A percentile compares a stretch with the other conserved stretches of the same genome.
phyloP scores from a whole-genome alignment of 30 jellyfish, hydroid and myxozoan species.

The Nemopilema nomurai region DNA sequence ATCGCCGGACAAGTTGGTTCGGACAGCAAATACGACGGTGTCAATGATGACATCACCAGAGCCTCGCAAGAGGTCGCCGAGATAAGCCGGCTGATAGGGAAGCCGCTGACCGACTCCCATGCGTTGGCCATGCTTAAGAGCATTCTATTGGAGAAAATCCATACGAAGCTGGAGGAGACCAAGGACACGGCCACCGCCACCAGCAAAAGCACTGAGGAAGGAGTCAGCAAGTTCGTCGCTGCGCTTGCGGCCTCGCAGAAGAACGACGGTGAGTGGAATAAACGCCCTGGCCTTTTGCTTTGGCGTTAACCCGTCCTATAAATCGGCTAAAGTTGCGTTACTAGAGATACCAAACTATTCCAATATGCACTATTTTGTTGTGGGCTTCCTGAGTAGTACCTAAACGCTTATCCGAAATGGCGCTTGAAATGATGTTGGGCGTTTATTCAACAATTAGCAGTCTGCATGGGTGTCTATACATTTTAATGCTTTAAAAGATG shows the following conservation, averaged over 20 bases:
- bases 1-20: background rate
- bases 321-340: too few species aligned
- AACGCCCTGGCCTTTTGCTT: too few species aligned
- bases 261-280: slow-evolving; percentile 26
- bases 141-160: slow-evolving; percentile 76
- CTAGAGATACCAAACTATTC: too few species aligned
- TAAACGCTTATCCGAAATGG: too few species aligned
- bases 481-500: too few species aligned
- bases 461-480: too few species aligned
- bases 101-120: slow-evolving; percentile 86
- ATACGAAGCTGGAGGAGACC: slow-evolving; percentile 50
- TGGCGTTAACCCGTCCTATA: too few species aligned
- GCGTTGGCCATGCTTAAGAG: slow-evolving; percentile 84
- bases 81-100: slow-evolving; percentile 76
- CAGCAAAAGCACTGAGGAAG: slow-evolving; percentile 60
- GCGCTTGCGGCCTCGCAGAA: slow-evolving; percentile 57
- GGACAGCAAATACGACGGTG: slow-evolving; percentile 1
- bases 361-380: too few species aligned
- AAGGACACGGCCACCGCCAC: slow-evolving; percentile 44
- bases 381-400: too few species aligned
- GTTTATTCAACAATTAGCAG: too few species aligned
- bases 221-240: slow-evolving; percentile 51
- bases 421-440: too few species aligned
- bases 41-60: slow-evolving; percentile 48
- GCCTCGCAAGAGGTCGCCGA: slow-evolving; percentile 76